Base-by-base conservation (phyloP, 2,888 invertebrate genomes). In the Lomographa bimaculata region DNA sequence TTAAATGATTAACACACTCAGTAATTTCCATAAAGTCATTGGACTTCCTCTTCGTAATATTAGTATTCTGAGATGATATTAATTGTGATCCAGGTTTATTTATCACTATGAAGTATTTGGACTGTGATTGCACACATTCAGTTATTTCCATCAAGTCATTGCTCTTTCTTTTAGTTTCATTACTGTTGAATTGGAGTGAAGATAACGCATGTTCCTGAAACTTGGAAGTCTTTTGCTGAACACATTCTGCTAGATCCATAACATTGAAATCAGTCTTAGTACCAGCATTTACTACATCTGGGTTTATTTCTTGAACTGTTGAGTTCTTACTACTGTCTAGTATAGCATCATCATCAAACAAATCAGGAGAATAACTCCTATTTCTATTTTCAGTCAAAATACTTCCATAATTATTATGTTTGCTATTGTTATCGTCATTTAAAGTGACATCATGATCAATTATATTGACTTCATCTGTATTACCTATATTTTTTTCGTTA, bases 331-430 rank as follows among this genome's bases (percentile, higher is more conserved):
- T 23, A 4, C 35, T 14, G 46, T 47, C 36, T 5, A 60, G 35
- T 7, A 74, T 54, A 14, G 56, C 46, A 54, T 89, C 89, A 65
- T 89, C 89, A 65, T 82, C 90, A 77, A 90, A 90, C 24, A 90
- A 55, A 60, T 90, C 89, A 30, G 90, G 90, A 1, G 90, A 89
- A 46, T 53, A 50, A 55, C 85, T 77, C 64, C 87, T 77, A 10
- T 36, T 46, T 17, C 48, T 50, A n/a, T 28, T 36, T 17, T 25
- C 3, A 10, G 26, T 26, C 19, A 42, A 9, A 7, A 50, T 34
- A 10, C 38, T 21, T 9, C 36, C 14, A 35, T 41, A 36, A 28
- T 37, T 2, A 29, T 40, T 24, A 34, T 23, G 34, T 14, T 23
- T 21, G 20, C 42, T 10, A 23, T 25, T 23, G 29, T 23, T n/a